phyloP scores from a whole-genome alignment of 2,113 vertebrate genomes.

The Calidris pugnax region DNA sequence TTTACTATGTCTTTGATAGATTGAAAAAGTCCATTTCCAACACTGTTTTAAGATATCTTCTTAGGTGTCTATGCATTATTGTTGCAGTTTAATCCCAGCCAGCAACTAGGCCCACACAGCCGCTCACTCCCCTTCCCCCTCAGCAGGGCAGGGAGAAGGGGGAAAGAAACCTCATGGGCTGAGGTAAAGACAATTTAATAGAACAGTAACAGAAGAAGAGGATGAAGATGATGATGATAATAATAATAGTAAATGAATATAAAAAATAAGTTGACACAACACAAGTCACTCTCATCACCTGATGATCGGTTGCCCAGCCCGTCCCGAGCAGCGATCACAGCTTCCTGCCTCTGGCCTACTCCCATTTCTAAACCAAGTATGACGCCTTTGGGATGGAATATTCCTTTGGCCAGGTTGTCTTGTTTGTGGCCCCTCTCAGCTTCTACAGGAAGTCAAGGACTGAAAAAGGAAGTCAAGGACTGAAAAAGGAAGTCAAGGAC shows the following conservation, averaged over 20 bases:
- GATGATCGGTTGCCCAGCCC: background rate
- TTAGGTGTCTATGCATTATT: background rate
- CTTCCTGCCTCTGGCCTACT: background rate
- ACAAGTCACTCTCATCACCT: background rate
- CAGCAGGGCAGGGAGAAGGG: too few relatives aligned
- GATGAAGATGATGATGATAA: background rate
- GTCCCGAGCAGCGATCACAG: background rate
- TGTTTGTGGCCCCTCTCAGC: background rate
- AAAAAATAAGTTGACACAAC: background rate
- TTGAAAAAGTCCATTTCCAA: background rate
- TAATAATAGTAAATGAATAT: background rate
- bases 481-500: too few relatives aligned
- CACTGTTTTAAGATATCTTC: background rate
- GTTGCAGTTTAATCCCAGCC: background rate
- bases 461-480: too few relatives aligned
- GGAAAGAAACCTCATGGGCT: too few relatives aligned
- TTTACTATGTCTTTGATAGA: background rate
- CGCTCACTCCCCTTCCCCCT: background rate
- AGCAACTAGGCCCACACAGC: background rate
- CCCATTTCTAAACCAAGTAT: background rate
- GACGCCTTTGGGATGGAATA: background rate
- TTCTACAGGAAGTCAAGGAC: background rate
- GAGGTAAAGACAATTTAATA: background rate
- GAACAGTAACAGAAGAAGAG: background rate
- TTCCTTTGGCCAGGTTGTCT: background rate